These are phyloP conservation scores for Plectropomus leopardus DNA, from an alignment of 2,113 vertebrate genomes.

Conservation along the genomic window DNA sequence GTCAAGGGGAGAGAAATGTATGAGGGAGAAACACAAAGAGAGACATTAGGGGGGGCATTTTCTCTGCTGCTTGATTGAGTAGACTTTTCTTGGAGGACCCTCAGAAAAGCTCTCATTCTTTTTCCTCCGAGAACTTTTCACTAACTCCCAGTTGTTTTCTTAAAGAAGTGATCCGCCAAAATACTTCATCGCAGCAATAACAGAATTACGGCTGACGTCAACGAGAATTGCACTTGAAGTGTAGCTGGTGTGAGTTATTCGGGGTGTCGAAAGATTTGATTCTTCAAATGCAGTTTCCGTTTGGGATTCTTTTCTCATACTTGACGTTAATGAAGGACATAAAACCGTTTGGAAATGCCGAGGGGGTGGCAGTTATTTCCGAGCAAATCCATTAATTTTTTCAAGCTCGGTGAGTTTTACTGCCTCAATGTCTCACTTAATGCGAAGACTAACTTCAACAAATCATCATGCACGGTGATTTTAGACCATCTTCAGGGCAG, in stretches of 20 bases:
- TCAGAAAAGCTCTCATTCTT: constrained; percentile 63
- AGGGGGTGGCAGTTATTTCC: constrained; percentile 48
- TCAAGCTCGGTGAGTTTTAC: constrained; percentile 29
- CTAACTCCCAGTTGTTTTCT: constrained; percentile 75
- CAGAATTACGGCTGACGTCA: constrained; percentile 79
- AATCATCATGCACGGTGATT: neutral
- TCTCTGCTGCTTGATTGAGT: constrained; percentile 43
- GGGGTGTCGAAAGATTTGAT: constrained; percentile 74
- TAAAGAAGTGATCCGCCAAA: constrained; percentile 68
- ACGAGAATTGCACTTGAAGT: constrained; percentile 71
- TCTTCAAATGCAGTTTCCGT: constrained; percentile 64
- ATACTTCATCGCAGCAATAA: constrained; percentile 75
- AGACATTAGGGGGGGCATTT: constrained; percentile 20
- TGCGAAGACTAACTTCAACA: constrained; percentile 12
- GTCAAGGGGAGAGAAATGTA: neutral
- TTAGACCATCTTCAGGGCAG: constrained; percentile 9
- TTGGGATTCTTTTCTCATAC: constrained; percentile 35
- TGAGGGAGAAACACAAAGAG: neutral
- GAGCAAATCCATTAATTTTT: constrained; percentile 53
- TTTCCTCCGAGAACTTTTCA: constrained; percentile 57
- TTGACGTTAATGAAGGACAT: constrained; percentile 60
- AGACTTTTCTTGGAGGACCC: constrained; percentile 68
- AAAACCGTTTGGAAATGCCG: constrained; percentile 58
- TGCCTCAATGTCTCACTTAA: constrained; percentile 25
- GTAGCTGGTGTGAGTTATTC: constrained; percentile 72